Evolutionary conservation across 2,888 invertebrate genomes (phyloP).

Genomic region (Chaetogeoica ovagalla): DNA sequence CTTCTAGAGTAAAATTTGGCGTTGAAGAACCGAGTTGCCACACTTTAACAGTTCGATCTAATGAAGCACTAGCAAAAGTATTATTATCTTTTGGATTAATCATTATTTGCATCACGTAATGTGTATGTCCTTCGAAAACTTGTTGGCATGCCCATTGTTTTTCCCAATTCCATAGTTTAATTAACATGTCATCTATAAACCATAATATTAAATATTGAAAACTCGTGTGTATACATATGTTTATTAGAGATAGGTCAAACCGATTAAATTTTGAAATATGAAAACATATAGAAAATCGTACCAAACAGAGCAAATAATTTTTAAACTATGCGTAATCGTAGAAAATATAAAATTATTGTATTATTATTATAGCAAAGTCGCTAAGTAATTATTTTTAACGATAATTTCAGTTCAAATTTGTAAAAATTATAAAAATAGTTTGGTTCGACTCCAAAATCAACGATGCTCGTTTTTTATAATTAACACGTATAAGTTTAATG

Average conservation of each 20-base stretch:
- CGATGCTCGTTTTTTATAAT: neutral
- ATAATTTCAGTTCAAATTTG: too few species aligned
- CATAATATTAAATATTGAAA: neutral
- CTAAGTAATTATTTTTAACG: too few species aligned
- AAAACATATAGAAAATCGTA: too few species aligned
- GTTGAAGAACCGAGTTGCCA: conserved; percentile 98
- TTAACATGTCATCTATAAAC: conserved; percentile 89
- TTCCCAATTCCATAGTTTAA: conserved; percentile 99
- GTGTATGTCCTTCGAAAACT: conserved; percentile 98
- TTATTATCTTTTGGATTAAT: conserved; percentile 99
- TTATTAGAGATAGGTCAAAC: too few species aligned
- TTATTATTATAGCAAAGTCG: too few species aligned
- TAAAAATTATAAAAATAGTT: too few species aligned
- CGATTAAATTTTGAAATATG: neutral
- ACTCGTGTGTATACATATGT: too few species aligned
- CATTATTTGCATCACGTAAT: conserved; percentile 99
- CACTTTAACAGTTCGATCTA: conserved; percentile 95
- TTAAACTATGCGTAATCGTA: too few species aligned
- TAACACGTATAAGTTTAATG: conserved; percentile 14
- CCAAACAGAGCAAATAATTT: too few species aligned
- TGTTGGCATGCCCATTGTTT: conserved; percentile 97
- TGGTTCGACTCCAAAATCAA: too few species aligned
- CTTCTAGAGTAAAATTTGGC: conserved; percentile 97
- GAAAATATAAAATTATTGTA: too few species aligned
- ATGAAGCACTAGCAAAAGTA: conserved; percentile 98